Evolutionary conservation across 2,797 vertebrate species (phyloP).

Genomic region (Propithecus deckenii): DNA sequence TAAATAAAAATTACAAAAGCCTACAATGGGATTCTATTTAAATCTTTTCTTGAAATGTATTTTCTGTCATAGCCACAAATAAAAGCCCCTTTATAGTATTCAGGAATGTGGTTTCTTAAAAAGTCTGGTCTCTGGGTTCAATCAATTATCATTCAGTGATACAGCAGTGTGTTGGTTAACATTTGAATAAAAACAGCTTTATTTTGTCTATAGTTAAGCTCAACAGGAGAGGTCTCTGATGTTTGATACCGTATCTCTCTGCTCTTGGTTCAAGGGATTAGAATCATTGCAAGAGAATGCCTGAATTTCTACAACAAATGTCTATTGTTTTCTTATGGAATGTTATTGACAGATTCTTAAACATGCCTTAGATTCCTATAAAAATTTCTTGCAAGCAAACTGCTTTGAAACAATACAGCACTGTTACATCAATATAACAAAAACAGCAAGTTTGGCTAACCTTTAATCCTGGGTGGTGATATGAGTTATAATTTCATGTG

Average conservation of each 20-base stretch:
- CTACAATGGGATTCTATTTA: constrained; percentile 50
- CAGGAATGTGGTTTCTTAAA: constrained; percentile 54
- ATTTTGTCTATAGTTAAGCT: constrained; percentile 70
- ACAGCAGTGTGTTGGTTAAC: constrained; percentile 20
- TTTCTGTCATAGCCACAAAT: not conserved
- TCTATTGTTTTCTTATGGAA: constrained; percentile 86
- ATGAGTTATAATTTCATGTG: constrained; percentile 74
- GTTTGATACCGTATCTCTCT: constrained; percentile 70
- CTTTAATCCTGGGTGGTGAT: constrained; percentile 82
- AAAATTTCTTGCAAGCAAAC: constrained; percentile 85
- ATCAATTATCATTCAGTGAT: not conserved
- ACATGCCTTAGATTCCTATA: constrained; percentile 88
- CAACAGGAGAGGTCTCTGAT: constrained; percentile 59
- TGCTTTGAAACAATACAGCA: constrained; percentile 86
- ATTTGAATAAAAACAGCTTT: constrained; percentile 73
- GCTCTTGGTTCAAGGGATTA: constrained; percentile 80
- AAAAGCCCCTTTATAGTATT: constrained; percentile 14
- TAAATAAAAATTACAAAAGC: constrained; percentile 46
- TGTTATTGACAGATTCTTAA: constrained; percentile 87
- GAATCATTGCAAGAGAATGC: constrained; percentile 75
- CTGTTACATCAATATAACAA: constrained; percentile 84
- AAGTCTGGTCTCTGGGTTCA: constrained; percentile 36
- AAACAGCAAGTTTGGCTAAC: constrained; percentile 84
- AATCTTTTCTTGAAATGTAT: constrained; percentile 7
- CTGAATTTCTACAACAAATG: constrained; percentile 80